Evolutionary conservation across 2,888 invertebrate genomes (phyloP).

Genomic region (Pristionchus maxplancki): DNA sequence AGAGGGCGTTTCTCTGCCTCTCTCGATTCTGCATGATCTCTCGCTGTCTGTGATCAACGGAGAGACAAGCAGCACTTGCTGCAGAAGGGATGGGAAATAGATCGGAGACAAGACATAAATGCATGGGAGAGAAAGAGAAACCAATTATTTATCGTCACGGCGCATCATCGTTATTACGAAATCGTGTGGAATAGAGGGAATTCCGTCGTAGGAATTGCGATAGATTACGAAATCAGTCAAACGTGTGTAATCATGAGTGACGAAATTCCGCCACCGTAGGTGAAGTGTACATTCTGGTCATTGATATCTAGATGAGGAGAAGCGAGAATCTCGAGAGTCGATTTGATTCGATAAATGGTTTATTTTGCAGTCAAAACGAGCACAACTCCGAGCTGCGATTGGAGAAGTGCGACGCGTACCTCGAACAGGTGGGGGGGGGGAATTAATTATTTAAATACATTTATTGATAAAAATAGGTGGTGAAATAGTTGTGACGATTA

Average conservation of each 20-base stretch:
- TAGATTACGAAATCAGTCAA: too few relatives aligned
- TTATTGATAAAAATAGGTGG: background rate
- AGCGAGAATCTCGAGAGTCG: background rate
- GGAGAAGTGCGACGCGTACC: conserved; percentile 89
- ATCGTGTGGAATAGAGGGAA: too few relatives aligned
- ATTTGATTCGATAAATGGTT: background rate
- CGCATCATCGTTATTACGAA: background rate
- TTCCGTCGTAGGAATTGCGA: too few relatives aligned
- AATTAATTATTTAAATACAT: background rate
- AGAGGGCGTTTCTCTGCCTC: background rate
- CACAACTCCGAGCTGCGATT: conserved; percentile 87
- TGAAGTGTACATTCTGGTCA: too few relatives aligned
- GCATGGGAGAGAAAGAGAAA: background rate
- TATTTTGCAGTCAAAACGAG: conserved; percentile 80
- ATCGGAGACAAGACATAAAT: background rate
- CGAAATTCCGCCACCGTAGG: too few relatives aligned
- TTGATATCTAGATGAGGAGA: too few relatives aligned
- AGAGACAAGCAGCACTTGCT: background rate
- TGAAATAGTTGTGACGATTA: background rate
- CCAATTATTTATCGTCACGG: background rate
- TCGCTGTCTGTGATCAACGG: background rate
- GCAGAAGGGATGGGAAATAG: background rate
- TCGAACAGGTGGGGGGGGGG: conserved; percentile 78
- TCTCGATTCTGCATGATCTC: background rate
- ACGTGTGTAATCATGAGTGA: too few relatives aligned